Evolutionary conservation across 1,140 invertebrate species (phyloP).

Genomic region (Bradynema listronoti): DNA sequence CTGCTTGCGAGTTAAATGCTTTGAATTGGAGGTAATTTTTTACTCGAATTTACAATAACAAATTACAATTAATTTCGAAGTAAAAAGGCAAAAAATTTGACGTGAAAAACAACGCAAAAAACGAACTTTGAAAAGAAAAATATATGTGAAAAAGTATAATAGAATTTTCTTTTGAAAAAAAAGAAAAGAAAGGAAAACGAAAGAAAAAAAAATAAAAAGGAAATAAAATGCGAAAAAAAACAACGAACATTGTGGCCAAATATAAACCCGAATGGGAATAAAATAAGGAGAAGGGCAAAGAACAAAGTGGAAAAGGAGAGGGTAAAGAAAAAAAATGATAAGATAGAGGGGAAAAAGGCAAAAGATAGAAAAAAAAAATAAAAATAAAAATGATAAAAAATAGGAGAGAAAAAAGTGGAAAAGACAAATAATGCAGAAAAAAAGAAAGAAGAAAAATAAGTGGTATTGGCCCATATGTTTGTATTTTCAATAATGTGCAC

Average conservation of each 20-base stretch:
- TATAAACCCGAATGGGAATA: background rate
- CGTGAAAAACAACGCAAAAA: slow-evolving; percentile 6
- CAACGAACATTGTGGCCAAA: background rate
- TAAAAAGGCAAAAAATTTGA: slow-evolving; percentile 1
- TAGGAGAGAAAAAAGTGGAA: background rate
- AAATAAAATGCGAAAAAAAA: no score
- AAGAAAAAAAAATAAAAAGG: background rate
- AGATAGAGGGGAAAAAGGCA: background rate
- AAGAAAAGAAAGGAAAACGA: background rate
- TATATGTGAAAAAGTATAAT: background rate
- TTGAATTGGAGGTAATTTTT: no score
- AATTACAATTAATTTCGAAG: no score
- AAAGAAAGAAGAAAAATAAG: background rate
- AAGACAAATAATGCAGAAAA: background rate
- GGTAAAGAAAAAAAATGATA: background rate
- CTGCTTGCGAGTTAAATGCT: no score
- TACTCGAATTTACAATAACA: no score
- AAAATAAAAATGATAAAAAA: background rate
- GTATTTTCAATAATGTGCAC: background rate
- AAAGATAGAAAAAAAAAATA: background rate
- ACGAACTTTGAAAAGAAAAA: background rate
- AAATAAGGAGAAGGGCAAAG: background rate
- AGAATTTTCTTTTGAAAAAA: background rate
- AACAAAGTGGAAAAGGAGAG: background rate
- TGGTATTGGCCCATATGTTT: background rate